Evolutionary conservation across 2,888 invertebrate genomes (phyloP).

Genomic region (Drymonia ruficornis): DNA sequence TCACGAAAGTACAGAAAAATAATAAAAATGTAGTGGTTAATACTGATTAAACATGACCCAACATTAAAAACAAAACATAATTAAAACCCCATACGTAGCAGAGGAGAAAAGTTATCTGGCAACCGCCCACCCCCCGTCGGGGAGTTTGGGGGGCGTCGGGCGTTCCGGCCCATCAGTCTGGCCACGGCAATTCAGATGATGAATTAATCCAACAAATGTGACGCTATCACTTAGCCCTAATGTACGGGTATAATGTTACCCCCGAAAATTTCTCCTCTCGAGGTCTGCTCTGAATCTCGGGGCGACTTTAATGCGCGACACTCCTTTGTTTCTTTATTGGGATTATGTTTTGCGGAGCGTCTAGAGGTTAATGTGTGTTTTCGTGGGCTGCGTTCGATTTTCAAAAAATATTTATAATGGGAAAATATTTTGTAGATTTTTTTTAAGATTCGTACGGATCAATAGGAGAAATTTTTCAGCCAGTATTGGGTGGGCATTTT

Average conservation of each 20-base stretch:
- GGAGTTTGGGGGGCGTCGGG: conserved; percentile 44
- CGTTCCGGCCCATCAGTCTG: conserved; percentile 83
- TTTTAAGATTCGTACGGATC: too few species aligned
- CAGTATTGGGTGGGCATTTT: too few species aligned
- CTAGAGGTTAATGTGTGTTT: conserved; percentile 46
- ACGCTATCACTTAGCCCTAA: conserved; percentile 85
- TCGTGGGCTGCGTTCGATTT: conserved; percentile 21
- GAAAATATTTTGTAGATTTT: too few species aligned
- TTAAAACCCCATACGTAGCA: conserved; percentile 72
- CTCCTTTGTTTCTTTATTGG: conserved; percentile 59
- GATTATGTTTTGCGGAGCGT: conserved; percentile 46
- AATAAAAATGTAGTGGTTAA: too few species aligned
- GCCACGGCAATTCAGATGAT: conserved; percentile 85
- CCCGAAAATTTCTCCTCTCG: conserved; percentile 65
- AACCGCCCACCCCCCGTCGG: conserved; percentile 43
- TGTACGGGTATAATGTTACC: conserved; percentile 84
- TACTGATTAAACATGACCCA: too few species aligned
- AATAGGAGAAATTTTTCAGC: too few species aligned
- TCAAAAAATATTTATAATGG: too few species aligned
- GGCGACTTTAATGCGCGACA: conserved; percentile 55
- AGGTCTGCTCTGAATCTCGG: conserved; percentile 59
- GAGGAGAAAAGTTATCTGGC: conserved; percentile 59
- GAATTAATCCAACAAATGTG: conserved; percentile 85
- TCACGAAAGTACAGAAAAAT: too few species aligned
- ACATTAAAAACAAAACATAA: conserved; percentile 57